Base-by-base conservation (phyloP, 2,797 vertebrate genomes). In the Lutjanus argentimaculatus region DNA sequence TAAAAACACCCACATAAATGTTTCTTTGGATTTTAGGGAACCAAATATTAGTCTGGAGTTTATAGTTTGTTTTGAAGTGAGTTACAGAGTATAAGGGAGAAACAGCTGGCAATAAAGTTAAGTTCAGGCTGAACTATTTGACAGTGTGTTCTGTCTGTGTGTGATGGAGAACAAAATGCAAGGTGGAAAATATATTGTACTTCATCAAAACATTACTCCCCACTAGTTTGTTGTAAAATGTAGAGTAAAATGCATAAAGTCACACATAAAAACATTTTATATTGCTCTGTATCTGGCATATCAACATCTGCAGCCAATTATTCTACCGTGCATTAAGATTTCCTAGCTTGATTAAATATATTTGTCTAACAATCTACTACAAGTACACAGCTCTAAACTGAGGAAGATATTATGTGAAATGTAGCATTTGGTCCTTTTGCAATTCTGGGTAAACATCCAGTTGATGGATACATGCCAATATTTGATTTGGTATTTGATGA, bases 21-120 rank as follows among this genome's bases (percentile, higher is more conserved):
- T 49, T 68, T 43, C 22, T 73, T 46, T 53, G 12, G 49, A 36
- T 59, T 67, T 62, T 57, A 49, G 13, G 53, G 45, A 12, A 58
- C 10, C 17, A 75, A 80, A 69, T 73, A 64, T 63, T 68, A 43
- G 48, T 42, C 55, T 63, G 30, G 58, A 64, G 51, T 86, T 84
- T 76, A 70, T 58, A 58, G 63, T 73, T 77, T 85, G 68, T 83
- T 86, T 85, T 84, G 19, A 88, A 79, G 22, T 43, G 67, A 63
- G 51, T 66, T 56, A 55, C 36, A 74, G 16, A 42, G 5, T 22
- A 17, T 15, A 49, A 66, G 14, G 9, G 72, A 71, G 85, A 88
- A 76, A 70, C 80, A 87, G 74, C 84, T 89, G 89, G 72, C 75
- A 65, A 30, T 86, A 62, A 79, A 73, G 58, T 65, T 36, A 56